Evolutionary conservation across 2,797 vertebrate species (phyloP).

Genomic region (Atherinosoma microstoma): DNA sequence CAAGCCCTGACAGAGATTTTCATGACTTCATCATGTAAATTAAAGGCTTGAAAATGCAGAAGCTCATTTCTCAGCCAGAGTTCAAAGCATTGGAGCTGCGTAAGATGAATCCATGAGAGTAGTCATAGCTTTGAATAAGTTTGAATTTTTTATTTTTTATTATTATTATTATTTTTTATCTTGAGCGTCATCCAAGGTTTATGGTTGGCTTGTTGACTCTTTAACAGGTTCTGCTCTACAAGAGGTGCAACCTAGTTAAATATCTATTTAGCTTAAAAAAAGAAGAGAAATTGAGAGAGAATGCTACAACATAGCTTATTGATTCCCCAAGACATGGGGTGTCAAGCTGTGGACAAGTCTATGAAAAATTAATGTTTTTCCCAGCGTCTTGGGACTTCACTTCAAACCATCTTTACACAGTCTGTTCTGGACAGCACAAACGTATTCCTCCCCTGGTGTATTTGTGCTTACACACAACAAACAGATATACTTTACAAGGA

Average conservation of each 20-base stretch:
- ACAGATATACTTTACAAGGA: constrained; percentile 24
- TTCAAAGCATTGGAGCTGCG: constrained; percentile 56
- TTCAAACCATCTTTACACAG: constrained; percentile 46
- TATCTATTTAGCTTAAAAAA: constrained; percentile 10
- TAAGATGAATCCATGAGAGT: constrained; percentile 52
- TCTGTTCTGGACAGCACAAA: constrained; percentile 31
- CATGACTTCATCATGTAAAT: constrained; percentile 48
- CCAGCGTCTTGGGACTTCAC: constrained; percentile 43
- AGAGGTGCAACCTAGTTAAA: constrained; percentile 30
- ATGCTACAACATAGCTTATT: constrained; percentile 31
- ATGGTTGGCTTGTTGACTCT: background rate
- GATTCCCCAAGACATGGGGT: constrained; percentile 42
- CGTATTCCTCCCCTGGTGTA: constrained; percentile 13
- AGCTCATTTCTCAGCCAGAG: constrained; percentile 43
- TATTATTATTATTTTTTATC: constrained; percentile 16
- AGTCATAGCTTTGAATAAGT: constrained; percentile 50
- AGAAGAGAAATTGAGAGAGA: background rate
- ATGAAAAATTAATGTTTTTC: constrained; percentile 57
- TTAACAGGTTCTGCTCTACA: constrained; percentile 14
- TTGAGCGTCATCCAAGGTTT: background rate
- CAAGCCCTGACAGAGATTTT: constrained; percentile 41
- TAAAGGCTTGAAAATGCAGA: constrained; percentile 45
- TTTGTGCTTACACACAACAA: constrained; percentile 1
- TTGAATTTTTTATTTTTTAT: constrained; percentile 11
- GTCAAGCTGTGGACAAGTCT: constrained; percentile 49